Conservation (phyloP, 2,797 vertebrate genomes). For the Peromyscus melanophrys region DNA sequence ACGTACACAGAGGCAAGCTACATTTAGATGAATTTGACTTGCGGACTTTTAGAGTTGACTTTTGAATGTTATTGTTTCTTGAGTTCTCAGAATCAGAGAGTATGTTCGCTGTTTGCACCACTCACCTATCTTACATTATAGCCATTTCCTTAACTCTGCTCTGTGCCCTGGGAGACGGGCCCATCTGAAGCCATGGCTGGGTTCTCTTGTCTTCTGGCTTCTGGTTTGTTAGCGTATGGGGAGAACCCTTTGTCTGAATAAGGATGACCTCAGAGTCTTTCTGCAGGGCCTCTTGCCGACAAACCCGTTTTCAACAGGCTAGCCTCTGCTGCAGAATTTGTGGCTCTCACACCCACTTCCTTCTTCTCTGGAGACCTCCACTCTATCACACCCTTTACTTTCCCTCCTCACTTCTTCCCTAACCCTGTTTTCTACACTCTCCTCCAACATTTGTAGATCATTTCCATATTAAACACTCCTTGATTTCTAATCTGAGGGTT, state of each 20-base stretch:
- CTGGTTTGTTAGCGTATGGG: not conserved
- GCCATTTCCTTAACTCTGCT: not conserved
- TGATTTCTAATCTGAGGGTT: not conserved
- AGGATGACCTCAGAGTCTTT: not conserved
- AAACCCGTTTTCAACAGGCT: not conserved
- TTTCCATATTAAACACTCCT: not conserved
- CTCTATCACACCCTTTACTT: not conserved
- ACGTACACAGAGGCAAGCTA: not conserved
- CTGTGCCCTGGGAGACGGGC: not conserved
- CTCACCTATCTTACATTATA: too few species aligned
- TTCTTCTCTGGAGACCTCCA: fast-evolving
- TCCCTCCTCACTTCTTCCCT: not conserved
- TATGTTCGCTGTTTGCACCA: not conserved
- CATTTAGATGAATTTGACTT: not conserved
- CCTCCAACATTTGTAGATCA: too few species aligned
- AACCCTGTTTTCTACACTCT: not conserved
- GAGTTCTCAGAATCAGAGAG: not conserved
- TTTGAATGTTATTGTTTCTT: not conserved
- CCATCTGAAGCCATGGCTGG: not conserved
- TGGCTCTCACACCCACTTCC: fast-evolving
- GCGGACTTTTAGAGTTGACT: not conserved
- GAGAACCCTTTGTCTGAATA: not conserved
- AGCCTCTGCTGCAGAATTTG: fast-evolving
- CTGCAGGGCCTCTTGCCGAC: not conserved
- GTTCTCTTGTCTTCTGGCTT: not conserved